These are phyloP conservation scores for Geopemphigus sp. DNA, from an alignment of 1,140 invertebrate genomes.

Conservation along the genomic window DNA sequence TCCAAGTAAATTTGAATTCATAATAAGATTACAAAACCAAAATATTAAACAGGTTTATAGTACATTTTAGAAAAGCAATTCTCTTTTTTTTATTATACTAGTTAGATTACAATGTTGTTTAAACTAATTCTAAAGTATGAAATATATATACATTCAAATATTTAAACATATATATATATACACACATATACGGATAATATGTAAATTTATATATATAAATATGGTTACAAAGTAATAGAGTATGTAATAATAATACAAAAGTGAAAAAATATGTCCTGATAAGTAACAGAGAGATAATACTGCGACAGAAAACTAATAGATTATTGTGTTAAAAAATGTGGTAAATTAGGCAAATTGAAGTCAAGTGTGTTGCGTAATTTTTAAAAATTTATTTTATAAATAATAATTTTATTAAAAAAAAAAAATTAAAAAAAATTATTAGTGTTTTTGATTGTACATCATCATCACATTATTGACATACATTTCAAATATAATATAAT, in stretches of 20 bases:
- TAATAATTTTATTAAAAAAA: slow-evolving; percentile 3
- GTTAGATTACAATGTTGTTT: background rate
- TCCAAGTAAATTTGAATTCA: background rate
- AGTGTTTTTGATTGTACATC: slow-evolving; percentile 12
- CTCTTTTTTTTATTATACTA: background rate
- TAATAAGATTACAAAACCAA: slow-evolving; percentile 5
- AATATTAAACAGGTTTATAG: background rate
- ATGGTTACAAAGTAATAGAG: background rate
- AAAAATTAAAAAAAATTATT: slow-evolving; percentile 8
- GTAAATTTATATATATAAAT: background rate
- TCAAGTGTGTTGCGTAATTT: background rate
- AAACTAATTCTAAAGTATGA: background rate
- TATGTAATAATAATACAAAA: slow-evolving; percentile 17
- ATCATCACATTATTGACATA: slow-evolving; percentile 26
- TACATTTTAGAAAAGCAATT: background rate
- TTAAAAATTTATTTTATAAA: background rate
- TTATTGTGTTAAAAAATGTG: slow-evolving; percentile 6
- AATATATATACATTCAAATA: background rate
- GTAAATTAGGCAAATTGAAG: background rate
- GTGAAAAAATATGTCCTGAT: background rate
- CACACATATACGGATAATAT: background rate
- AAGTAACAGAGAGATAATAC: background rate
- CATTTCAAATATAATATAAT: background rate
- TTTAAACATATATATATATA: background rate
- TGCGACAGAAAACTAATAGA: background rate